Conservation (phyloP, 2,888 invertebrate genomes). For the Drosophila colorata region DNA sequence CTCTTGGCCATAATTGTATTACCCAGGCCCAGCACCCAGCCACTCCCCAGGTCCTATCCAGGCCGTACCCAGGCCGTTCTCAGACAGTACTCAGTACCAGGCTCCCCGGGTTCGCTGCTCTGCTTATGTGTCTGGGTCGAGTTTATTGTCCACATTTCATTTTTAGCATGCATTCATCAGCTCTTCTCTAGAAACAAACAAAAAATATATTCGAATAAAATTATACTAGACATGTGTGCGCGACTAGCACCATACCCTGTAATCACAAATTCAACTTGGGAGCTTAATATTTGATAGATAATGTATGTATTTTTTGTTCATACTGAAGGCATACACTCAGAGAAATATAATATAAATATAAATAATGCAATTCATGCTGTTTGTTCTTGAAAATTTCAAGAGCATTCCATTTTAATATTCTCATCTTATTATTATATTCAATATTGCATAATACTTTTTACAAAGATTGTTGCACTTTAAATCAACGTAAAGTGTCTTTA, state of each 20-base stretch:
- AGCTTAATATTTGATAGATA: no score
- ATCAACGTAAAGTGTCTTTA: no score
- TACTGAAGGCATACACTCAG: no score
- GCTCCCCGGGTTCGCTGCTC: conserved; percentile 10
- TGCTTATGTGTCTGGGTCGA: conserved; percentile 5
- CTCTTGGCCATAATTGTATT: conserved; percentile 21
- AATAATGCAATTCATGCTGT: no score
- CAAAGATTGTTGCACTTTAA: no score
- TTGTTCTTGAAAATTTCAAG: no score
- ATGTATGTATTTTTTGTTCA: no score
- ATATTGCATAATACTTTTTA: no score
- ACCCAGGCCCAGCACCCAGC: background rate
- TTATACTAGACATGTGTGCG: conserved; percentile 2
- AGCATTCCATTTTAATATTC: no score
- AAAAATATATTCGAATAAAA: conserved; percentile 2
- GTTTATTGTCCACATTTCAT: conserved; percentile 11
- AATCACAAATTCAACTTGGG: no score
- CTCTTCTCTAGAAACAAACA: conserved; percentile 8
- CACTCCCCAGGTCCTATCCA: background rate
- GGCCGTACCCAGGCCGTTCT: background rate
- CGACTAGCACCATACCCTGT: conserved; percentile 1
- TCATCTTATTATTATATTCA: no score
- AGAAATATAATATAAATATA: no score
- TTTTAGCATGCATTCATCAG: conserved; percentile 20
- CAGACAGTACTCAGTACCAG: background rate